These are phyloP conservation scores for Eucidaris tribuloides DNA, from an alignment of 35 echinoderm and acorn worm species.

Conservation along the genomic window DNA sequence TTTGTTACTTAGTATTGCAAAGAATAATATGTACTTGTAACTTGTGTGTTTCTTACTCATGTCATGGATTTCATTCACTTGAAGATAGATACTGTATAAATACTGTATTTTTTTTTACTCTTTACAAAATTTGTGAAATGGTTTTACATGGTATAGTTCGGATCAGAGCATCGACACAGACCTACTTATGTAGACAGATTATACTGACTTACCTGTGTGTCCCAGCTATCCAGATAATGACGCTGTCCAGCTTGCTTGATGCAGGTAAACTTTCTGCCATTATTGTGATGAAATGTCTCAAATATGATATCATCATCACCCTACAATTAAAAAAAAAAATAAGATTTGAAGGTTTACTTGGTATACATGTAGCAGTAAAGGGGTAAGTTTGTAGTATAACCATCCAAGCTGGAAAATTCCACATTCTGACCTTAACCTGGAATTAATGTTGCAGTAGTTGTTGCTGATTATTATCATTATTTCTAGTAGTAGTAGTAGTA, in stretches of 20 bases:
- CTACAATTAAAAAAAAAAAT: slow-evolving; percentile 25
- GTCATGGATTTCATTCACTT: background rate
- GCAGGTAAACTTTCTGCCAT: slow-evolving; percentile 71
- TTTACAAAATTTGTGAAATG: background rate
- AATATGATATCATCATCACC: slow-evolving; percentile 89
- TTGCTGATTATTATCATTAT: background rate
- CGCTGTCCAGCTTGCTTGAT: slow-evolving; percentile 72
- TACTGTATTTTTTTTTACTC: background rate
- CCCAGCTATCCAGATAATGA: slow-evolving; percentile 80
- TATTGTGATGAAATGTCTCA: slow-evolving; percentile 88
- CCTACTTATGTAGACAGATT: background rate
- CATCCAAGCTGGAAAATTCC: background rate
- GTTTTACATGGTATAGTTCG: background rate
- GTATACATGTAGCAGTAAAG: background rate
- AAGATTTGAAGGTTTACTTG: background rate
- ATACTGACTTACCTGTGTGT: slow-evolving; percentile 75
- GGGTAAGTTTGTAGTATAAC: too few relatives aligned
- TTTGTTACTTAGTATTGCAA: background rate
- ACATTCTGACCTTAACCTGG: background rate
- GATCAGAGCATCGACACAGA: background rate
- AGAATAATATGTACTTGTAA: background rate
- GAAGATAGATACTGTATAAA: background rate
- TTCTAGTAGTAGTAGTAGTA: background rate
- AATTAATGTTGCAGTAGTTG: background rate
- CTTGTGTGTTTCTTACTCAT: background rate